Evolutionary conservation across 2,888 invertebrate genomes (phyloP).

Genomic region (Pollenia angustigena): DNA sequence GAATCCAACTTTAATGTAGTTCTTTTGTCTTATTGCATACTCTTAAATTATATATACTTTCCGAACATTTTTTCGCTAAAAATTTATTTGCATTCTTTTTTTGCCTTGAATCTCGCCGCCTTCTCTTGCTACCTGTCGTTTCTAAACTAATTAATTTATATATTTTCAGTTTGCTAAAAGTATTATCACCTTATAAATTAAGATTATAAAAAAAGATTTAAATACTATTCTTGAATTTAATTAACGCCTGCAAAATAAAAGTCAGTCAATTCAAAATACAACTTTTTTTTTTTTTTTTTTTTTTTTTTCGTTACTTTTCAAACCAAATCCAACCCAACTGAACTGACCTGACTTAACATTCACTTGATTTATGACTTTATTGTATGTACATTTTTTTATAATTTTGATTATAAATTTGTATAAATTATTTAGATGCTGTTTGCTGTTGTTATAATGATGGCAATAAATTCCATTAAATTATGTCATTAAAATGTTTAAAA

Average conservation of each 20-base stretch:
- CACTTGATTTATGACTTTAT: conserved; percentile 45
- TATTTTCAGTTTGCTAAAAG: background rate
- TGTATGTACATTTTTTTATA: conserved; percentile 13
- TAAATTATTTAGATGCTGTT: conserved; percentile 33
- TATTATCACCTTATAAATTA: conserved; percentile 8
- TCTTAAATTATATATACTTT: no score
- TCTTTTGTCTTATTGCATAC: no score
- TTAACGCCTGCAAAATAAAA: background rate
- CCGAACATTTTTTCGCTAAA: no score
- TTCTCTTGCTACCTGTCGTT: background rate
- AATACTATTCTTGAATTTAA: conserved; percentile 13
- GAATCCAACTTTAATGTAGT: no score
- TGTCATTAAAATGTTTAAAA: conserved; percentile 43
- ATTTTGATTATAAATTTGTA: conserved; percentile 39
- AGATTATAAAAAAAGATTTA: background rate
- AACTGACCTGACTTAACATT: conserved; percentile 56
- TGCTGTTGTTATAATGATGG: conserved; percentile 17
- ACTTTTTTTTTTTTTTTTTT: no score
- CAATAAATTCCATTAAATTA: conserved; percentile 49
- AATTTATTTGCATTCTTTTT: no score
- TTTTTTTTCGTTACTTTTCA: background rate
- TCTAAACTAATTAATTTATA: background rate
- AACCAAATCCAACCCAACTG: background rate
- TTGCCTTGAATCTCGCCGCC: no score
- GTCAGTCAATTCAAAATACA: background rate